Conservation (phyloP, 1,140 invertebrate species). For the Nomia melanderi region DNA sequence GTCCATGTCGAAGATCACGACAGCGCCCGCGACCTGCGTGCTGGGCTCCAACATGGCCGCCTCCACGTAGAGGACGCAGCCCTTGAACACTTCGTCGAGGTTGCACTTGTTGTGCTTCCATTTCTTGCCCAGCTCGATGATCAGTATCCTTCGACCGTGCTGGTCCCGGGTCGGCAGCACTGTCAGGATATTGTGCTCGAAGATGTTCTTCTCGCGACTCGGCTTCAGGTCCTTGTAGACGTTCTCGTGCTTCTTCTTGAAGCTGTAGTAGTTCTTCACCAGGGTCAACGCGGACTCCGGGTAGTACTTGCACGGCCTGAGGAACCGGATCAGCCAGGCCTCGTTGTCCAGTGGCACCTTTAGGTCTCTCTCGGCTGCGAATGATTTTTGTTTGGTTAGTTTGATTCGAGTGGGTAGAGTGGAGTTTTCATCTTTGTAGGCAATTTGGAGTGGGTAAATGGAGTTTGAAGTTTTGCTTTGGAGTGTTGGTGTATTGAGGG, state of each 20-base stretch:
- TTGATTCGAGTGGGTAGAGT: too few species aligned
- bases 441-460: too few species aligned
- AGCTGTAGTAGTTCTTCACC: constrained; percentile 90
- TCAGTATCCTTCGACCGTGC: constrained; percentile 86
- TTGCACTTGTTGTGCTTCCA: constrained; percentile 91
- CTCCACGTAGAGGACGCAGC: constrained; percentile 89
- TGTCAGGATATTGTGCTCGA: constrained; percentile 88
- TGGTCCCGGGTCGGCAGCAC: constrained; percentile 90
- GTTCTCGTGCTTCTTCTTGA: constrained; percentile 88
- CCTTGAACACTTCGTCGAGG: constrained; percentile 91
- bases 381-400: too few species aligned
- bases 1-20: constrained; percentile 93
- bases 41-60: constrained; percentile 90
- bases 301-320: constrained; percentile 91
- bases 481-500: too few species aligned
- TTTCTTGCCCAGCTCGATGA: constrained; percentile 90
- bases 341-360: constrained; percentile 87
- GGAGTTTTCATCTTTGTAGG: too few species aligned
- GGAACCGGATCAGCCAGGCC: constrained; percentile 87
- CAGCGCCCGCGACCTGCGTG: constrained; percentile 87
- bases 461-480: too few species aligned
- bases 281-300: constrained; percentile 88
- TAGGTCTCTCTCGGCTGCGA: constrained; percentile 86
- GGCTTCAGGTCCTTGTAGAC: constrained; percentile 87
- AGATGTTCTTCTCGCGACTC: constrained; percentile 87